phyloP scores from a whole-genome alignment of 2,113 vertebrate species.

The Anarrhichthys ocellatus region DNA sequence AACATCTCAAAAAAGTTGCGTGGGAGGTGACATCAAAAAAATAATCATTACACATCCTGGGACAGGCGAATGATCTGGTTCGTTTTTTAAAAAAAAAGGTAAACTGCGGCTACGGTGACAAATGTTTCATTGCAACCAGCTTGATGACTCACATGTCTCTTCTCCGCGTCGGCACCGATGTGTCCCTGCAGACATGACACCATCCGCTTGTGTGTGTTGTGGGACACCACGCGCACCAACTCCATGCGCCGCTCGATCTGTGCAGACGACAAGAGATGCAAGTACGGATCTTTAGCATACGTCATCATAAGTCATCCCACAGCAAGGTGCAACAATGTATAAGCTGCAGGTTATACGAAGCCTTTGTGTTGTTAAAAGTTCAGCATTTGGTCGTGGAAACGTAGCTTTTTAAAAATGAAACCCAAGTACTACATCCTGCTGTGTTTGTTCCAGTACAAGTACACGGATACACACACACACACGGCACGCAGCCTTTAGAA shows the following conservation, averaged over 20 bases:
- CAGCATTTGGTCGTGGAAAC: not conserved
- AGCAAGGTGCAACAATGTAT: not conserved
- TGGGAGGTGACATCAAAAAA: not conserved
- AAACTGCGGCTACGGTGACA: not conserved
- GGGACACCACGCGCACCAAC: conserved; percentile 91
- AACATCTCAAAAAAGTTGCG: not conserved
- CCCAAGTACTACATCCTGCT: not conserved
- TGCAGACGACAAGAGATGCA: not conserved
- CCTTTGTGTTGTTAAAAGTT: not conserved
- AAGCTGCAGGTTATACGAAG: not conserved
- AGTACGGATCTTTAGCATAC: not conserved
- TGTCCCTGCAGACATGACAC: conserved; percentile 93
- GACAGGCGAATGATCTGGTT: not conserved
- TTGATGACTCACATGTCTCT: conserved; percentile 90
- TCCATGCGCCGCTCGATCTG: conserved; percentile 97
- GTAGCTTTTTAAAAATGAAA: not conserved
- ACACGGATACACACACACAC: not conserved
- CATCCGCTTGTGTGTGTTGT: conserved; percentile 94
- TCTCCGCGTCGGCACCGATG: conserved; percentile 91
- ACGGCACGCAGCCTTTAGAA: not conserved
- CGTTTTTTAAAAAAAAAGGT: not conserved
- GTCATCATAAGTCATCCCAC: not conserved
- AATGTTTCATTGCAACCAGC: not conserved
- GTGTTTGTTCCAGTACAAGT: not conserved
- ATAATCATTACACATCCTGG: not conserved